Conservation (phyloP, 2,888 invertebrate genomes). For the Zaprionus lineosus region DNA sequence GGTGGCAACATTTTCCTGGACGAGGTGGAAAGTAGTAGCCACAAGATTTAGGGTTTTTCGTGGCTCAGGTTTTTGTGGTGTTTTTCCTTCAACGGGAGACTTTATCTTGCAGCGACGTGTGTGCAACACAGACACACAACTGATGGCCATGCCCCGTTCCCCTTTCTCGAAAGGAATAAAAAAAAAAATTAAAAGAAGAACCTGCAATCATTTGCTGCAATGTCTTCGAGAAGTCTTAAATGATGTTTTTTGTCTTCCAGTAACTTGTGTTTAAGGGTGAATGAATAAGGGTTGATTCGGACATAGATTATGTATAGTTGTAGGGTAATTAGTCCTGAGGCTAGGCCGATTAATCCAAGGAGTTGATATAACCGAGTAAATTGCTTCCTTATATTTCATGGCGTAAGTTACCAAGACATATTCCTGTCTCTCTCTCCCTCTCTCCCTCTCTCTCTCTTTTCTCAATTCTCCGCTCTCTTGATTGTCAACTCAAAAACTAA, state of each 20-base stretch:
- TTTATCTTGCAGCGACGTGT: slow-evolving; percentile 53
- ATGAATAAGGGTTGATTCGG: too few species aligned
- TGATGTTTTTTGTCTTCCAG: background rate
- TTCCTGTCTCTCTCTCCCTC: background rate
- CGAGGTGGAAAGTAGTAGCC: slow-evolving; percentile 42
- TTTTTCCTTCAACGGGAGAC: slow-evolving; percentile 50
- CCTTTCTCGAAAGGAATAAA: too few species aligned
- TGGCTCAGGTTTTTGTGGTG: slow-evolving; percentile 56
- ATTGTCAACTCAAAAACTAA: slow-evolving; percentile 48
- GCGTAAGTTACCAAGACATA: too few species aligned
- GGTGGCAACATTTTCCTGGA: slow-evolving; percentile 77
- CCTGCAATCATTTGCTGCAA: slow-evolving; percentile 32
- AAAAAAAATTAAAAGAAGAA: slow-evolving; percentile 1
- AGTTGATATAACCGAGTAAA: too few species aligned
- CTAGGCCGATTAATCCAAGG: too few species aligned
- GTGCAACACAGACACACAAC: slow-evolving; percentile 24
- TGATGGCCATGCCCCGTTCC: background rate
- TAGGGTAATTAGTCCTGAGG: too few species aligned
- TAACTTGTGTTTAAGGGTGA: too few species aligned
- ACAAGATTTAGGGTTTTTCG: slow-evolving; percentile 64
- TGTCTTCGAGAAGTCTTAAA: background rate
- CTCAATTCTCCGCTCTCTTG: slow-evolving; percentile 29
- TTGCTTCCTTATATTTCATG: too few species aligned
- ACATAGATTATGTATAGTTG: too few species aligned
- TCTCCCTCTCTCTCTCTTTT: background rate